These are phyloP conservation scores for Gonioctena quinquepunctata DNA, from an alignment of 1,140 invertebrate genomes.

Conservation along the genomic window DNA sequence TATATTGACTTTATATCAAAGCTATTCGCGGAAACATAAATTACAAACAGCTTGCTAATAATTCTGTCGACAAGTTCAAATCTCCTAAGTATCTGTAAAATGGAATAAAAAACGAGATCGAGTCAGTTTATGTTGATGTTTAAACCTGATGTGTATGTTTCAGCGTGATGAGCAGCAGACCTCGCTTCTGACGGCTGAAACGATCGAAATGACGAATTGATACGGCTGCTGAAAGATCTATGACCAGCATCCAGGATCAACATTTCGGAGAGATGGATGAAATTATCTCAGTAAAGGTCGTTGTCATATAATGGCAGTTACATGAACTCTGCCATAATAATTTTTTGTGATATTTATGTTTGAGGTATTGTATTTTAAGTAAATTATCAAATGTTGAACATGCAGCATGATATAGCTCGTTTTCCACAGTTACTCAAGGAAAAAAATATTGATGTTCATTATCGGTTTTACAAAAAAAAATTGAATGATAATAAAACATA, in stretches of 20 bases:
- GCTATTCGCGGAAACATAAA: constrained; percentile 4
- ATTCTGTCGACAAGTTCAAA: not conserved
- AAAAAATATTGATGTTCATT: no score
- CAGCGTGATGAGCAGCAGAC: constrained; percentile 1
- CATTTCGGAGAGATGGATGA: not conserved
- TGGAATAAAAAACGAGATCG: constrained; percentile 5
- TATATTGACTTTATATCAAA: not conserved
- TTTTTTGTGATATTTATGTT: no score
- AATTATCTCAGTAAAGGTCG: not conserved
- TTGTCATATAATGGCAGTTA: not conserved
- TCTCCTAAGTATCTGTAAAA: constrained; percentile 12
- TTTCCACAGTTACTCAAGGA: no score
- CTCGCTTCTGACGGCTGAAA: constrained; percentile 21
- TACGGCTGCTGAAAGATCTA: constrained; percentile 26
- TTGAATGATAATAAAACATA: no score
- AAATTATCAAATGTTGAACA: no score
- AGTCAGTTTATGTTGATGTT: constrained; percentile 6
- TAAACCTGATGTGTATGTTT: constrained; percentile 6
- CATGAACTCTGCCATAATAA: no score
- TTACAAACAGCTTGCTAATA: not conserved
- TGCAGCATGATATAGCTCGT: no score
- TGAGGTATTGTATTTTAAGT: no score
- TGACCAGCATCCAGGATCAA: constrained; percentile 12
- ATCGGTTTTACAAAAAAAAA: no score
- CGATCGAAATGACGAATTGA: constrained; percentile 30